Evolutionary conservation across 2,888 invertebrate species (phyloP).

Genomic region (Lithophane socia): DNA sequence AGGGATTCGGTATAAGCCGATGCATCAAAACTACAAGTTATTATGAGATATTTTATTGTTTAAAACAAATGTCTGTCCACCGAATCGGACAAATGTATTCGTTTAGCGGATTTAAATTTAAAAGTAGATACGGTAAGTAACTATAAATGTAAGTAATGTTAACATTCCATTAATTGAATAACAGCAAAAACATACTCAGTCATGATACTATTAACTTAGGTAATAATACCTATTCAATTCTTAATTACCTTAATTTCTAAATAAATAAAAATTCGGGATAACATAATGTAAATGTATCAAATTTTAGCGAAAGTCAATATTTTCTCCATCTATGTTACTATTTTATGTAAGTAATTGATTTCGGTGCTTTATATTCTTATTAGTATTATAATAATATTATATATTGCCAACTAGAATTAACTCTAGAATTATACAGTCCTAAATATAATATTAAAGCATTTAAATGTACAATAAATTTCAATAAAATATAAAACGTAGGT

Average conservation of each 20-base stretch:
- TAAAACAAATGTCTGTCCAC: slow-evolving; percentile 59
- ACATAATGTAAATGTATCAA: slow-evolving; percentile 52
- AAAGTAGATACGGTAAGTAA: slow-evolving; percentile 58
- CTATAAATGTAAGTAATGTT: slow-evolving; percentile 44
- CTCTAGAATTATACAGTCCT: slow-evolving; percentile 54
- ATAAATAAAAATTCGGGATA: slow-evolving; percentile 33
- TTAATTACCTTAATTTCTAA: slow-evolving; percentile 52
- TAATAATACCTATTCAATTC: slow-evolving; percentile 62
- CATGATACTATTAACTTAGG: slow-evolving; percentile 64
- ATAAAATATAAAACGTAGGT: slow-evolving; percentile 48
- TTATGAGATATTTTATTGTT: slow-evolving; percentile 65
- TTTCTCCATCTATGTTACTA: slow-evolving; percentile 34
- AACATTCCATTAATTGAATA: slow-evolving; percentile 60
- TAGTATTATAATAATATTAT: slow-evolving; percentile 26
- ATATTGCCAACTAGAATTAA: slow-evolving; percentile 47
- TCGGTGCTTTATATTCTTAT: slow-evolving; percentile 56
- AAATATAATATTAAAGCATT: slow-evolving; percentile 65
- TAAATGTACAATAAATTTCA: slow-evolving; percentile 46
- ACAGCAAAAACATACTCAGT: slow-evolving; percentile 68
- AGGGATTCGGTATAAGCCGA: background rate
- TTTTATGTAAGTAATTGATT: slow-evolving; percentile 50
- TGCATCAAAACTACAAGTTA: slow-evolving; percentile 49
- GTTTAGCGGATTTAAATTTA: slow-evolving; percentile 51
- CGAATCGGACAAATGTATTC: slow-evolving; percentile 48
- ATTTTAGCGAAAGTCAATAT: slow-evolving; percentile 48